These are phyloP conservation scores for Tympanoctomys barrerae DNA, from an alignment of 2,797 vertebrate genomes.

Conservation along the genomic window DNA sequence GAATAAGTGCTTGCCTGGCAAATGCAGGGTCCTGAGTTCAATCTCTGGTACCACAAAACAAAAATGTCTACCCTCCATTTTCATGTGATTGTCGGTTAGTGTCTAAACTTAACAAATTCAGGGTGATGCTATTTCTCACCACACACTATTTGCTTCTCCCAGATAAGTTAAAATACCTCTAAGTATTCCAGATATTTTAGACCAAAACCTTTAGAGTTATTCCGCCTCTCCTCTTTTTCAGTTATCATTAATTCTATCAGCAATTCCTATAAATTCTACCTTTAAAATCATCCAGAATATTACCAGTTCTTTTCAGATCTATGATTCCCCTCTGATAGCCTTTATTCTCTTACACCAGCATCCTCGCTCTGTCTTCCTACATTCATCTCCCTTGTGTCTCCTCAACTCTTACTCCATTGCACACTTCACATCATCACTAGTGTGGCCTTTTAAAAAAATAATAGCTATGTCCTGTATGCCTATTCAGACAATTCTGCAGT, in stretches of 20 bases:
- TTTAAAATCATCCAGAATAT: slow-evolving; percentile 1
- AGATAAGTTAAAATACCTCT: neutral
- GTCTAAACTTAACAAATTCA: neutral
- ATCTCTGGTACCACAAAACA: too few relatives aligned
- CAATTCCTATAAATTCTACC: neutral
- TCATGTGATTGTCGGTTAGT: neutral
- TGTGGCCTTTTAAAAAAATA: neutral
- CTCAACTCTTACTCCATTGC: neutral
- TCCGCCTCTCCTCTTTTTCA: neutral
- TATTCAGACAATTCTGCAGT: neutral
- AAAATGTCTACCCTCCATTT: neutral
- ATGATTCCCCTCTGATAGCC: neutral
- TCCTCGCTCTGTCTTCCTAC: neutral
- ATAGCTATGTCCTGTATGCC: neutral
- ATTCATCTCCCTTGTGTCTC: neutral
- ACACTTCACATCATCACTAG: neutral
- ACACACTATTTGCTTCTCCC: neutral
- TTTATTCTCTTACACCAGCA: neutral
- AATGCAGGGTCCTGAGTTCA: too few relatives aligned
- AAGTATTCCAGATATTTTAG: neutral
- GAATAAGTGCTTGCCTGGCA: too few relatives aligned
- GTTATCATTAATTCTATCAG: neutral
- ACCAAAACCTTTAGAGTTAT: neutral
- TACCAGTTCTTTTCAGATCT: neutral
- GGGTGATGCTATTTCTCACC: neutral